These are phyloP conservation scores for Polyodon spathula DNA, from an alignment of 2,113 vertebrate species.

Conservation along the genomic window DNA sequence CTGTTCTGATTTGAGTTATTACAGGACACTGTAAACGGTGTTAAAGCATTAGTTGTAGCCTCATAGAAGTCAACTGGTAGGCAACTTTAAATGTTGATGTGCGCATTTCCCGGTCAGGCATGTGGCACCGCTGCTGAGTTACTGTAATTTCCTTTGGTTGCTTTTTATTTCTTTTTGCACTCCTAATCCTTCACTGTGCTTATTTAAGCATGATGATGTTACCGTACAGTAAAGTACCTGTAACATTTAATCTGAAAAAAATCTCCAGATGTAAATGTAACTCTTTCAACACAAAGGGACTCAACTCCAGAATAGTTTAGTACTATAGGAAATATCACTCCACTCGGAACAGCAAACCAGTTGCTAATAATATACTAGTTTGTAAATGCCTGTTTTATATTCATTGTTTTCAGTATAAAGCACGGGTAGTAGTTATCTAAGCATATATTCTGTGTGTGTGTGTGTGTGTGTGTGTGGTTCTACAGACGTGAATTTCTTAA, in stretches of 20 bases:
- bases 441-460: no score
- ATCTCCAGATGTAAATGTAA: no score
- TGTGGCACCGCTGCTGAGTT: not conserved
- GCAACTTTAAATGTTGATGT: conserved; percentile 3
- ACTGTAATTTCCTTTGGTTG: not conserved
- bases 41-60: conserved; percentile 8
- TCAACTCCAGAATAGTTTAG: no score
- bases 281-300: no score
- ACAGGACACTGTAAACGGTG: conserved; percentile 1
- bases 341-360: no score
- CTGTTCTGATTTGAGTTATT: conserved; percentile 4
- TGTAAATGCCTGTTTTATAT: no score
- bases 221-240: not conserved
- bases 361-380: no score
- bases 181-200: not conserved
- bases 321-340: no score
- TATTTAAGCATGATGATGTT: conserved; percentile 5
- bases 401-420: no score
- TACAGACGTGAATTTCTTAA: no score
- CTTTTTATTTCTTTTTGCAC: not conserved
- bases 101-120: not conserved
- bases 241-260: not conserved
- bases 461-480: no score
- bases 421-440: no score
- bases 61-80: not conserved